Evolutionary conservation across 2,888 invertebrate genomes (phyloP).

Genomic region (Boloria euphrosyne): DNA sequence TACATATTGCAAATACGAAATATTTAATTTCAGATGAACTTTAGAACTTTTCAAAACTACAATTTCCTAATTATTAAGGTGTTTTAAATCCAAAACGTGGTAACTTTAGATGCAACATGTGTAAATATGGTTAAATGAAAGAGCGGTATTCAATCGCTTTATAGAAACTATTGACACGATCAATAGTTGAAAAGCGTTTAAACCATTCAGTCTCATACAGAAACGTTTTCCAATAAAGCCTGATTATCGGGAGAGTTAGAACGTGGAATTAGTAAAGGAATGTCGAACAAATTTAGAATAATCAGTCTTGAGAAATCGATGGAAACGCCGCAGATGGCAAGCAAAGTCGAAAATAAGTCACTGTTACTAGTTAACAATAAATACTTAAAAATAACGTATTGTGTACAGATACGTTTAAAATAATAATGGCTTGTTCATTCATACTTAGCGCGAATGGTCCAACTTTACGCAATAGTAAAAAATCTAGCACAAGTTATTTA

Average conservation of each 20-base stretch:
- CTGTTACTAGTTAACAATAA: conserved; percentile 64
- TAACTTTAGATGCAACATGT: conserved; percentile 35
- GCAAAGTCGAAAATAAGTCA: conserved; percentile 48
- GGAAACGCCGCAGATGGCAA: conserved; percentile 59
- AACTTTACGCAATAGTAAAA: conserved; percentile 77
- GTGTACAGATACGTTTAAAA: conserved; percentile 46
- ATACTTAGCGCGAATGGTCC: conserved; percentile 69
- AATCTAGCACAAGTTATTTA: conserved; percentile 79
- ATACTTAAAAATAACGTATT: conserved; percentile 69
- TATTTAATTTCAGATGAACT: neutral
- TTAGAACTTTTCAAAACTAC: neutral
- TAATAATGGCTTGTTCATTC: conserved; percentile 47
- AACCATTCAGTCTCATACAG: conserved; percentile 61
- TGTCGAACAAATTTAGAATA: conserved; percentile 77
- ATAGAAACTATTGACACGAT: conserved; percentile 67
- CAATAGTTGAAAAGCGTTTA: conserved; percentile 70
- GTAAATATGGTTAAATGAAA: conserved; percentile 40
- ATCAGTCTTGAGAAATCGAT: conserved; percentile 78
- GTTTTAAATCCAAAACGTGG: conserved; percentile 15
- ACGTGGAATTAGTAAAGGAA: conserved; percentile 54
- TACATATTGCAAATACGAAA: conserved; percentile 36
- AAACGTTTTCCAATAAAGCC: conserved; percentile 27
- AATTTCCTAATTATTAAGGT: conserved; percentile 2
- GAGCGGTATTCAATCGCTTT: conserved; percentile 53
- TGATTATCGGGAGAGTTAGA: conserved; percentile 28